Percentiles rank a stretch among this genome's conserved stretches.
These are phyloP conservation scores for Sinohyriopsis cumingii DNA, from an alignment of 2,888 invertebrate species.

Conservation along the genomic window DNA sequence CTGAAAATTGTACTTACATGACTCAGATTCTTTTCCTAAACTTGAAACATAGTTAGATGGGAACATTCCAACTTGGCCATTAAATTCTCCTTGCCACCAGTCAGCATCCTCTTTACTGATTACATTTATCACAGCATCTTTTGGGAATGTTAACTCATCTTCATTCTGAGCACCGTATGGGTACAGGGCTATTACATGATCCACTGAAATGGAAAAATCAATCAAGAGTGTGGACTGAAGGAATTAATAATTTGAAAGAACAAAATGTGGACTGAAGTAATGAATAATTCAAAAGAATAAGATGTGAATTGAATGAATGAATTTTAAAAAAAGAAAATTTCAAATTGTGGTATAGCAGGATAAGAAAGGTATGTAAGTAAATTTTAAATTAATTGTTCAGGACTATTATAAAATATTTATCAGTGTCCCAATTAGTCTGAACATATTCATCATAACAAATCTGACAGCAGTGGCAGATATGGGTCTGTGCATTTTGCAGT, in stretches of 20 bases:
- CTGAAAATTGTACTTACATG: slow-evolving; percentile 57
- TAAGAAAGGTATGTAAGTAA: too few relatives aligned
- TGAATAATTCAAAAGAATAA: too few relatives aligned
- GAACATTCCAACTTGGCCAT: slow-evolving; percentile 91
- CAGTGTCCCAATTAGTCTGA: too few relatives aligned
- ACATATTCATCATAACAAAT: too few relatives aligned
- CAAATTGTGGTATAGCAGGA: too few relatives aligned
- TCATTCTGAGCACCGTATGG: slow-evolving; percentile 67
- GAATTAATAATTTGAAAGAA: background rate
- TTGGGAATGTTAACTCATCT: slow-evolving; percentile 71
- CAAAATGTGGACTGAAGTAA: too few relatives aligned
- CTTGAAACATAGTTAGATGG: slow-evolving; percentile 94
- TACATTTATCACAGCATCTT: slow-evolving; percentile 68
- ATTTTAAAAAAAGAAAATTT: too few relatives aligned
- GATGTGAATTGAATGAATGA: too few relatives aligned
- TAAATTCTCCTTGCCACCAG: slow-evolving; percentile 97
- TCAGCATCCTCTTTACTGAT: slow-evolving; percentile 94
- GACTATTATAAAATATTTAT: too few relatives aligned
- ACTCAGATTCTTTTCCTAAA: slow-evolving; percentile 50
- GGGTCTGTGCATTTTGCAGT: too few relatives aligned
- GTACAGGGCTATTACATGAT: slow-evolving; percentile 80
- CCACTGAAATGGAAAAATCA: slow-evolving; percentile 72
- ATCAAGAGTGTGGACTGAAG: background rate
- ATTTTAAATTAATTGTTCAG: too few relatives aligned
- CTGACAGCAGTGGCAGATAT: too few relatives aligned